These are phyloP conservation scores for Agrochola macilenta DNA, from an alignment of 2,888 invertebrate species.

Conservation along the genomic window DNA sequence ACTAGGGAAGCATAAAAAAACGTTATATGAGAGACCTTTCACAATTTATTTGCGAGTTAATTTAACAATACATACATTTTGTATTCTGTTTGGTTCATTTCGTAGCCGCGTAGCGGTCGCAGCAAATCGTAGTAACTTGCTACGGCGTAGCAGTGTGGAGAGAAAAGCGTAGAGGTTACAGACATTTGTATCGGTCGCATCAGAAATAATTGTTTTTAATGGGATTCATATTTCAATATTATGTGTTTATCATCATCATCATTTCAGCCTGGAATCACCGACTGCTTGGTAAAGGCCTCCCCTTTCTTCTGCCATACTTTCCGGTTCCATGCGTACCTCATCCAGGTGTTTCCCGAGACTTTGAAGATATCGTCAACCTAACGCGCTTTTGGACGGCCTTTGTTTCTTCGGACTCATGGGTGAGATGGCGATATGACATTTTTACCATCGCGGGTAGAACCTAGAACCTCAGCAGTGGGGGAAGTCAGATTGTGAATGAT, in stretches of 20 bases:
- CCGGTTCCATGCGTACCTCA: background rate
- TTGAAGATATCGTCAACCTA: background rate
- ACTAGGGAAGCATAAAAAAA: conserved; percentile 44
- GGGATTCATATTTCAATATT: background rate
- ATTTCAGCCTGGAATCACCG: background rate
- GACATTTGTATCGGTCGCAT: background rate
- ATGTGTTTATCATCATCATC: background rate
- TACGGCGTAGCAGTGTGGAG: conserved; percentile 40
- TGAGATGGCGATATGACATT: too few relatives aligned
- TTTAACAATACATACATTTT: conserved; percentile 30
- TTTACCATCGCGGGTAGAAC: too few relatives aligned
- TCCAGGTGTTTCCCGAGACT: background rate
- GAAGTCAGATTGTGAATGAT: too few relatives aligned
- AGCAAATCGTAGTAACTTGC: conserved; percentile 41
- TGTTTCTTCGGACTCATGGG: too few relatives aligned
- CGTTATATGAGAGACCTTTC: conserved; percentile 24
- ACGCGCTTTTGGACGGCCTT: background rate
- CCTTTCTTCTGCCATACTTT: background rate
- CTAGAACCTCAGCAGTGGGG: too few relatives aligned
- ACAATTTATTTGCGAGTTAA: conserved; percentile 49
- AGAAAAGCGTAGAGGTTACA: background rate
- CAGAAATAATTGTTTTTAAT: background rate
- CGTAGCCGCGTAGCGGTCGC: conserved; percentile 47
- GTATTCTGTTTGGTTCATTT: conserved; percentile 22
- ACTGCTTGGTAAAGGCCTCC: background rate